Base-by-base conservation (phyloP, 2,113 vertebrate species). In the Chionodraco myersi region DNA sequence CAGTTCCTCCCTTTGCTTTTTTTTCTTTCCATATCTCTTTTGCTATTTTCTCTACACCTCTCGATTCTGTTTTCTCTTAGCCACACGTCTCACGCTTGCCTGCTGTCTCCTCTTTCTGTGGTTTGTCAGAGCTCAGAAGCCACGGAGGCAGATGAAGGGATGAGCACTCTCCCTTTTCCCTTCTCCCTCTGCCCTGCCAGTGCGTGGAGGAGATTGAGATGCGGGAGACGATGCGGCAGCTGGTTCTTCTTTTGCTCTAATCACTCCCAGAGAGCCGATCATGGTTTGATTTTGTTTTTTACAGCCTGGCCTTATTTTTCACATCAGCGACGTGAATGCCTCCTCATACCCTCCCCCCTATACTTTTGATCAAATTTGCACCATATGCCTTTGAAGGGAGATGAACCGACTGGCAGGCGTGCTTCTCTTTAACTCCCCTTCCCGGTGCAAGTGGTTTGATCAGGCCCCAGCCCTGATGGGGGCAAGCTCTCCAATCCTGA, bases 291-390 rank as follows among this genome's bases (percentile, higher is more conserved):
- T 93, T 94, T 72, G 54, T 84, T 92, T 94, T 95, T 93, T 94
- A 94, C 93, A 94, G 93, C 92, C 90, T 57, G 53, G 88, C 88
- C 86, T 93, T 95, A 94, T 95, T 96, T 95, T 94, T 95, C 92
- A 94, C 92, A 94, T 94, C 90, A 92, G 83, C 86, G 84, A 95
- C 61, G 85, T 89, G 90, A 83, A 88, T 90, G 80, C 86, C 88
- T 88, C 78, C 53, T 75, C 82, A 75, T 73, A 58, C 72, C 63
- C 77, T 36, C 66, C 80, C 79, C 82, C 60, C 69, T 80, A 85
- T 67, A 91, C 91, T 92, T 95, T 93, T 93, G 92, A 96, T 95
- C 89, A 95, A 94, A 96, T 95, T 95, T 92, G 92, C 94, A 96
- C 94, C 94, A 96, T 92, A 95, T 95, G 95, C 92, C 93, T 93